Conservation (phyloP, 2,797 vertebrate genomes). For the Lutjanus campechanus region DNA sequence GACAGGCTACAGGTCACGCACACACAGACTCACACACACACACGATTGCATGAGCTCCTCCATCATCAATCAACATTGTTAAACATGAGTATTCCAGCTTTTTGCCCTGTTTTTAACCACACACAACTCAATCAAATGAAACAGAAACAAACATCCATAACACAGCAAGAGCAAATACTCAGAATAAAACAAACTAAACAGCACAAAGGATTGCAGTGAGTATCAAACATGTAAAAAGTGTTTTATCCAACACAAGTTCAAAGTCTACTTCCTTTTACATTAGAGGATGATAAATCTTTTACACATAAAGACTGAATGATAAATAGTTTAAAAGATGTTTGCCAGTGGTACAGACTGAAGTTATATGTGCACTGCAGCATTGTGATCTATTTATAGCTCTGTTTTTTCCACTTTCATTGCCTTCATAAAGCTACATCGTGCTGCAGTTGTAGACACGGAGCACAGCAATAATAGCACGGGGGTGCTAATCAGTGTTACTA, state of each 20-base stretch:
- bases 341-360: neutral
- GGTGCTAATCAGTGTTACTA: constrained; percentile 60
- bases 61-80: too few species aligned
- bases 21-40: too few species aligned
- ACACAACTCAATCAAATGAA: too few species aligned
- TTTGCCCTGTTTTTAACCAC: too few species aligned
- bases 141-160: neutral
- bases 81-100: too few species aligned
- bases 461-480: constrained; percentile 59
- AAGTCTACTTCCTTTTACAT: neutral
- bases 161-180: neutral
- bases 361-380: constrained; percentile 39
- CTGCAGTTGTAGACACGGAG: constrained; percentile 33
- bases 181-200: too few species aligned
- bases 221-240: neutral
- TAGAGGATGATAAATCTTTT: neutral
- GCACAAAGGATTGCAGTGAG: too few species aligned
- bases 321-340: constrained; percentile 11
- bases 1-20: too few species aligned
- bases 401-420: constrained; percentile 64
- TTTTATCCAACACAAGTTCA: neutral
- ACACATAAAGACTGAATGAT: neutral
- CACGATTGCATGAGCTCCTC: too few species aligned
- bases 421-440: constrained; percentile 64
- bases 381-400: constrained; percentile 70